phyloP scores from a whole-genome alignment of 92 coral and sea anemone genomes.

The Scolanthus callimorphus region DNA sequence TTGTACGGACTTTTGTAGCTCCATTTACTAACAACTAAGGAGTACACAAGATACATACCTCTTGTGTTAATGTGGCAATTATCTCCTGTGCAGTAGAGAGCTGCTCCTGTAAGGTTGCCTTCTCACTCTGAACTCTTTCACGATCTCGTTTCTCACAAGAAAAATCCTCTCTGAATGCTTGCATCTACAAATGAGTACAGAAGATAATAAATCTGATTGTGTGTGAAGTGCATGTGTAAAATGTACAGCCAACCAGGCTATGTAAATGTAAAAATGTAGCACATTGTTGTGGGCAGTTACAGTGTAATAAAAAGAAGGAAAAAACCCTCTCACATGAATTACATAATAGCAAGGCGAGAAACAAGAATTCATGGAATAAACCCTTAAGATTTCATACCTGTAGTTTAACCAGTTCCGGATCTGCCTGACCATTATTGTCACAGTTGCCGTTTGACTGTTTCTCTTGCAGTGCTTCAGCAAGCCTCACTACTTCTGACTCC shows the following conservation, averaged over 20 bases:
- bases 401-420: slow-evolving; percentile 57
- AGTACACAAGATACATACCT: slow-evolving; percentile 35
- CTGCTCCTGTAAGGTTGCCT: slow-evolving; percentile 65
- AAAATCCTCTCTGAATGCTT: slow-evolving; percentile 90
- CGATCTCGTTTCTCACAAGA: slow-evolving; percentile 86
- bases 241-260: no score
- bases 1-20: no score
- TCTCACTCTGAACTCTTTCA: slow-evolving; percentile 82
- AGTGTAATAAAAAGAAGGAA: no score
- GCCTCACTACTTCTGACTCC: slow-evolving; percentile 77
- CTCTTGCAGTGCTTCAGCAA: slow-evolving; percentile 62
- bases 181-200: no score
- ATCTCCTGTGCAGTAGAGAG: slow-evolving; percentile 84
- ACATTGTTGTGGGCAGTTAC: no score
- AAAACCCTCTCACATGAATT: no score
- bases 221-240: no score
- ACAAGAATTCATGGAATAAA: no score
- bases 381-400: slow-evolving; percentile 46
- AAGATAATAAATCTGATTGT: no score
- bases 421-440: slow-evolving; percentile 20
- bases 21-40: neutral
- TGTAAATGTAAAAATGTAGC: no score
- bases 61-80: slow-evolving; percentile 74
- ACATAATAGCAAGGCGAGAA: no score
- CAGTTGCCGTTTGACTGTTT: slow-evolving; percentile 9